These are phyloP conservation scores for Sialis fuliginosa DNA, from an alignment of 2,888 invertebrate species.

Conservation along the genomic window DNA sequence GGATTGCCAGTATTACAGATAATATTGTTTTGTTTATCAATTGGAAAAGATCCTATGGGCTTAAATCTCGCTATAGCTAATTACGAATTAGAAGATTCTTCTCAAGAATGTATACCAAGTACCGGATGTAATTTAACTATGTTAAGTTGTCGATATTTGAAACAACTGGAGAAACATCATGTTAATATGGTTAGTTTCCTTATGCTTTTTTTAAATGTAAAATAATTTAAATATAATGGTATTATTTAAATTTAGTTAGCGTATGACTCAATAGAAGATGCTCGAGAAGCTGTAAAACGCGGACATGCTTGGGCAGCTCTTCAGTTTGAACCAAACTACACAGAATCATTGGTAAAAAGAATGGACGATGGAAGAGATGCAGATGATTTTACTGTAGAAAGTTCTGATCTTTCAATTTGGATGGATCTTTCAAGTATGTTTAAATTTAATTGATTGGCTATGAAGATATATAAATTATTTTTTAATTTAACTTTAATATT, in stretches of 20 bases:
- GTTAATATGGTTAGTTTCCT: no score
- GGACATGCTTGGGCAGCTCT: slow-evolving; percentile 66
- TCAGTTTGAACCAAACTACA: slow-evolving; percentile 59
- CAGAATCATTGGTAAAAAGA: slow-evolving; percentile 42
- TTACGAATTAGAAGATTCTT: slow-evolving; percentile 39
- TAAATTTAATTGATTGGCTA: not conserved
- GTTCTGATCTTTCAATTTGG: slow-evolving; percentile 49
- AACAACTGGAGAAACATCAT: slow-evolving; percentile 18
- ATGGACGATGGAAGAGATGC: slow-evolving; percentile 39
- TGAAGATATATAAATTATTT: not conserved
- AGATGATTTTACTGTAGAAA: slow-evolving; percentile 35
- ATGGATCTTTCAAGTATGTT: slow-evolving; percentile 72
- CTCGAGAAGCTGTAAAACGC: slow-evolving; percentile 42
- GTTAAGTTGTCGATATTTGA: slow-evolving; percentile 63
- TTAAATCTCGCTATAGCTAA: slow-evolving; percentile 67
- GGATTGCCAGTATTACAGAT: slow-evolving; percentile 75
- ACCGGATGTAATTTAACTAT: slow-evolving; percentile 41
- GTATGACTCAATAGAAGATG: slow-evolving; percentile 38
- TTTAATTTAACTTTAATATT: slow-evolving; percentile 10
- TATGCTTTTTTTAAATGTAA: no score
- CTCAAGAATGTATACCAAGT: slow-evolving; percentile 18
- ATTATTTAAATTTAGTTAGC: not conserved
- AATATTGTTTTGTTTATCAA: slow-evolving; percentile 71
- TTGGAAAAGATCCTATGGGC: slow-evolving; percentile 70
- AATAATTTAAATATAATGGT: not conserved